Percentiles rank a stretch among this genome's conserved stretches.
Evolutionary conservation across 64 coral and sea anemone genomes (phyloP).

Genomic region (Montipora capricornis): DNA sequence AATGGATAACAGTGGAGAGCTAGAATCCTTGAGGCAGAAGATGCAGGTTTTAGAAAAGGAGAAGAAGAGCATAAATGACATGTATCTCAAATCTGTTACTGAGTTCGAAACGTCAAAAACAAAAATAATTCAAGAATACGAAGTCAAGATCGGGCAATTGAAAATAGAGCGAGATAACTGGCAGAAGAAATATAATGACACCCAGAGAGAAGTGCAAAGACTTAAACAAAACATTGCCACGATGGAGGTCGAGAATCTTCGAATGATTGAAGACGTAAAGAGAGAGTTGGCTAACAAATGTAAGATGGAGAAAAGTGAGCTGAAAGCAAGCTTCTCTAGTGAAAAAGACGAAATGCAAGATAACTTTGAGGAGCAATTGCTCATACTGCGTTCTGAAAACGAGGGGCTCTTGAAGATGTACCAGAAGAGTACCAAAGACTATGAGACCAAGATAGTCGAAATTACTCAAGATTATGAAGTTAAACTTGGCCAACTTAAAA

Average conservation of each 20-base stretch:
- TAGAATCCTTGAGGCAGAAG: conserved; percentile 1
- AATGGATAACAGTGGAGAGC: conserved; percentile 28
- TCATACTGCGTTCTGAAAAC: conserved; percentile 31
- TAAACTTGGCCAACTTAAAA: conserved; percentile 41
- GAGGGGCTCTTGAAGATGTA: conserved; percentile 47
- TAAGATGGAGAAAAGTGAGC: conserved; percentile 43
- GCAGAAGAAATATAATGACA: conserved; percentile 62
- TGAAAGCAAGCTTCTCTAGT: conserved; percentile 11
- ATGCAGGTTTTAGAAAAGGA: conserved; percentile 26
- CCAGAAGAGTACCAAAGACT: conserved; percentile 47
- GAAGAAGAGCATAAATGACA: conserved; percentile 67
- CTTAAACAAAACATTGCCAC: conserved; percentile 41
- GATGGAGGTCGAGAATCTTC: conserved; percentile 32
- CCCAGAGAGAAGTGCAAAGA: conserved; percentile 45
- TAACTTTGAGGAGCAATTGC: conserved; percentile 48
- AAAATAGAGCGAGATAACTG: conserved; percentile 60
- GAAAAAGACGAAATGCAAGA: conserved; percentile 59
- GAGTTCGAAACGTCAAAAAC: conserved; percentile 62
- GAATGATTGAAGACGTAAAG: conserved; percentile 35
- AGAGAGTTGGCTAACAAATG: conserved; percentile 46
- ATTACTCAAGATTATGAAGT: conserved; percentile 69
- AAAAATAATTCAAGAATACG: conserved; percentile 68
- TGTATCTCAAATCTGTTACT: conserved; percentile 62
- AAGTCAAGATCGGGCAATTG: conserved; percentile 54
- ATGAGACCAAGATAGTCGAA: conserved; percentile 61